These are phyloP conservation scores for Auanema freiburgensis DNA, from an alignment of 2,888 invertebrate genomes.

Conservation along the genomic window DNA sequence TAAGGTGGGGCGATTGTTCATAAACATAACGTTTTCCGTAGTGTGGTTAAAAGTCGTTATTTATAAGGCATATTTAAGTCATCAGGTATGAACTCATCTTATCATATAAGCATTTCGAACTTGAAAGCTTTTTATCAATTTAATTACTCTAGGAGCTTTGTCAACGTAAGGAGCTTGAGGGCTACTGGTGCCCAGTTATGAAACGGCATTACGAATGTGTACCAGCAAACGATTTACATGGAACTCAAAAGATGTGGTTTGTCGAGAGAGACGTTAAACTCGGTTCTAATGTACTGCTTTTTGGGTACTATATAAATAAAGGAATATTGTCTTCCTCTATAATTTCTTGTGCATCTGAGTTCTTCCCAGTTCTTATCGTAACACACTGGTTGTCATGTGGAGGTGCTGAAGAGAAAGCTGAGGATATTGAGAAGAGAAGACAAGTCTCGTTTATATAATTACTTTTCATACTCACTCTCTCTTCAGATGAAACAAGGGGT, in stretches of 20 bases:
- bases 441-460: slow-evolving; percentile 25
- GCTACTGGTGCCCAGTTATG: slow-evolving; percentile 62
- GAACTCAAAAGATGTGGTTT: slow-evolving; percentile 61
- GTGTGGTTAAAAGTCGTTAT: slow-evolving; percentile 63
- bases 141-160: slow-evolving; percentile 51
- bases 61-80: slow-evolving; percentile 59
- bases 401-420: slow-evolving; percentile 61
- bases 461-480: not conserved
- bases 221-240: slow-evolving; percentile 50
- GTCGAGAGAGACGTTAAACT: not conserved
- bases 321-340: slow-evolving; percentile 56
- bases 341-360: slow-evolving; percentile 63
- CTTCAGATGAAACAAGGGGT: slow-evolving; percentile 36
- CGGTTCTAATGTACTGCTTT: not conserved
- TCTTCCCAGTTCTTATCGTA: slow-evolving; percentile 62
- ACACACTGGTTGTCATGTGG: slow-evolving; percentile 62
- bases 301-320: slow-evolving; percentile 45
- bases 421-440: slow-evolving; percentile 49
- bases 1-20: slow-evolving; percentile 55
- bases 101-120: slow-evolving; percentile 4
- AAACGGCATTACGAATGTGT: slow-evolving; percentile 55
- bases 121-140: slow-evolving; percentile 7
- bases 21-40: slow-evolving; percentile 54
- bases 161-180: slow-evolving; percentile 59
- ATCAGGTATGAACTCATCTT: slow-evolving; percentile 41